phyloP scores from a whole-genome alignment of 2,888 invertebrate genomes.

The Volucella inflata region DNA sequence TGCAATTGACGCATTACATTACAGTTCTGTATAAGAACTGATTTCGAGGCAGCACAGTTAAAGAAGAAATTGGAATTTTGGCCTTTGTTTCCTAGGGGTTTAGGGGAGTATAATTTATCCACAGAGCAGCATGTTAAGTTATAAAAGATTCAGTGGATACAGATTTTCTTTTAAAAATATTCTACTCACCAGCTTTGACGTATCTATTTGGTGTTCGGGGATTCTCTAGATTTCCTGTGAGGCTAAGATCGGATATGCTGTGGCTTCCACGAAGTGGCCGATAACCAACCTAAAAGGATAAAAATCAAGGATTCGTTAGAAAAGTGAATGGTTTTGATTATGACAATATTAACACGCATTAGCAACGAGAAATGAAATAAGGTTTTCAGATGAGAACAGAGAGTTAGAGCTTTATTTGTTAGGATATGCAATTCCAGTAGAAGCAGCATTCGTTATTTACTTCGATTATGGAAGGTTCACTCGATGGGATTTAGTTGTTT shows the following conservation, averaged over 20 bases:
- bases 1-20: constrained; percentile 83
- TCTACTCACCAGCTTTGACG: constrained; percentile 84
- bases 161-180: not conserved
- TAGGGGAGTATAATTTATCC: constrained; percentile 23
- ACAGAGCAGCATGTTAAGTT: constrained; percentile 63
- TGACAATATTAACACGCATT: constrained; percentile 32
- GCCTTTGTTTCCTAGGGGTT: constrained; percentile 58
- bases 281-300: constrained; percentile 88
- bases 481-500: not conserved
- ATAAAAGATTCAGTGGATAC: constrained; percentile 24
- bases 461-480: not conserved
- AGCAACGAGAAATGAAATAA: constrained; percentile 27
- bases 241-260: constrained; percentile 93
- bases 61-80: constrained; percentile 79
- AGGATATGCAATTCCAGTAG: constrained; percentile 50
- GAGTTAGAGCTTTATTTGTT: constrained; percentile 21
- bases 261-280: constrained; percentile 93
- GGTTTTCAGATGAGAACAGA: constrained; percentile 4
- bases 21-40: constrained; percentile 83
- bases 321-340: not conserved
- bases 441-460: constrained; percentile 44
- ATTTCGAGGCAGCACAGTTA: constrained; percentile 83
- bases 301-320: not conserved
- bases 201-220: constrained; percentile 83
- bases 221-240: constrained; percentile 85